These are phyloP conservation scores for Apis laboriosa DNA, from an alignment of 1,140 invertebrate genomes.

Conservation along the genomic window DNA sequence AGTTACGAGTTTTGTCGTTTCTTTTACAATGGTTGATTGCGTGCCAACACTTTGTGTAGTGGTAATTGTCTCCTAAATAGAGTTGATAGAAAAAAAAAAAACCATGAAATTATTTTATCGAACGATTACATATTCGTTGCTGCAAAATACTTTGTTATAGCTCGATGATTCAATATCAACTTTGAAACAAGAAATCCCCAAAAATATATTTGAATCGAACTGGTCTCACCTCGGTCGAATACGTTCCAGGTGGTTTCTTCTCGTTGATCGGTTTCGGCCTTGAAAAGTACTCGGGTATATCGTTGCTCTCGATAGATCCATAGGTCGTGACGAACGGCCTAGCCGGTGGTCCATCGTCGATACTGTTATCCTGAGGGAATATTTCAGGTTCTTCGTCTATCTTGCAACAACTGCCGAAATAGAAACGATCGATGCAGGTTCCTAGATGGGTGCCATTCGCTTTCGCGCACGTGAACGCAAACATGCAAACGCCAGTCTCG, in stretches of 20 bases:
- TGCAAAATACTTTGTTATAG: background rate
- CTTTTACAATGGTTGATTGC: constrained; percentile 28
- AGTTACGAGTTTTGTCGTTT: constrained; percentile 51
- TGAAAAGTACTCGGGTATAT: constrained; percentile 76
- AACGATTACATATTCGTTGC: background rate
- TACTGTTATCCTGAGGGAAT: constrained; percentile 79
- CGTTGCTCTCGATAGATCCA: constrained; percentile 75
- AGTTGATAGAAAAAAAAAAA: background rate
- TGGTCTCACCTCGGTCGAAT: constrained; percentile 40
- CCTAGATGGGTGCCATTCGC: constrained; percentile 94
- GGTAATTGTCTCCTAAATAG: constrained; percentile 27
- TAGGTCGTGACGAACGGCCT: constrained; percentile 69
- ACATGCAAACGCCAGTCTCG: constrained; percentile 94
- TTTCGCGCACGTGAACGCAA: constrained; percentile 95
- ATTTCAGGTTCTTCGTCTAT: constrained; percentile 80
- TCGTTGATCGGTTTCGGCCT: constrained; percentile 71
- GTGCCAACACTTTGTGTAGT: constrained; percentile 29
- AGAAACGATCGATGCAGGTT: constrained; percentile 95
- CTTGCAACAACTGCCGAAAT: constrained; percentile 95
- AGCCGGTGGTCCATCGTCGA: constrained; percentile 71
- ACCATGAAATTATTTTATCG: background rate
- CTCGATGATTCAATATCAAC: background rate
- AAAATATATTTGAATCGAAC: background rate
- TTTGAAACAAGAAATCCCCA: background rate
- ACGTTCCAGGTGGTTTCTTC: constrained; percentile 55